Base-by-base conservation (phyloP, 2,888 invertebrate species). In the Romanomermis culicivorax region DNA sequence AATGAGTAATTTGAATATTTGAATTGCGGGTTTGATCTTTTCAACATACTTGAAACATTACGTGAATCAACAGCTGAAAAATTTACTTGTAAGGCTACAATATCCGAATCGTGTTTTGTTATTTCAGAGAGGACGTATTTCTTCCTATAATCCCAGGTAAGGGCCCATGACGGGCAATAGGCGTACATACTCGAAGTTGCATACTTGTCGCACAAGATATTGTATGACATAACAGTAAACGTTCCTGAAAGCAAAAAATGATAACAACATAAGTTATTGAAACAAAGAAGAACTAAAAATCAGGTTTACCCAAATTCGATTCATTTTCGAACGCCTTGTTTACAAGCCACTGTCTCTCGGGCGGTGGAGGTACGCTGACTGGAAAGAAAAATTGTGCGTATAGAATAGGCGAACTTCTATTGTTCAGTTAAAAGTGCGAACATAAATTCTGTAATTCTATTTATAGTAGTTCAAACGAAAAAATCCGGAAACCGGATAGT, bases 161-260 rank as follows among this genome's bases (percentile, higher is more conserved):
- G 78, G 54, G 95, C 95, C 95, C 95, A 97, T 64, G 86, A 84
- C 25, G 97, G 95, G 72, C 95, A 97, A 75, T 97, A 97, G 64
- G 88, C 91, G 76, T 97, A 97, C 36, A 91, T 87, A 74, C 91
- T 89, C 65, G 91, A 76, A 54, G 95, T 95, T 59, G 95, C 95
- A 71, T 93, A 95, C 75, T 93, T 93, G 77, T 95, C 93, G 76
- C 95, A 93, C 63, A 97, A 77, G 62, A 97, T 91, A 75, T 97
- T 97, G 78, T 97, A 97, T 74, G 95, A 95, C 86, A 97, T 89
- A 66, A 95, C 91, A 62, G 95, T 93, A 77, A 95, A 93, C 71
- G 61, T 63, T 2, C 62, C 64, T 64, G 58, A 55, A 63, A 62
- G 25, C 2, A 49, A 11, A 17, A n/a, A 43, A 36, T 36, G 17